These are phyloP conservation scores for Odontomyia ornata DNA, from an alignment of 2,888 invertebrate genomes.

Conservation along the genomic window DNA sequence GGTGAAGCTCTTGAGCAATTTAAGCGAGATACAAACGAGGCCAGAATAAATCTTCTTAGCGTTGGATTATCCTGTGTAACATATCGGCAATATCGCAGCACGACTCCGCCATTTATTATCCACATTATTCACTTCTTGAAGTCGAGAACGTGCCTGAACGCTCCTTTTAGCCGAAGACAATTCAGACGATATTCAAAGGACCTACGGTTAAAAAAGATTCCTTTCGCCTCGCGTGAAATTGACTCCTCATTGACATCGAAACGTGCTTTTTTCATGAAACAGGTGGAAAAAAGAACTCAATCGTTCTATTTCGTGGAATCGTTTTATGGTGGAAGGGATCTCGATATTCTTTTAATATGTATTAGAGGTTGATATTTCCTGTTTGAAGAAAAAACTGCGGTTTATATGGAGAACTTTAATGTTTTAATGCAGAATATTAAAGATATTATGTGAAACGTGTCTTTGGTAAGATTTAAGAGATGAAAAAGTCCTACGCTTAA, in stretches of 20 bases:
- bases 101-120: slow-evolving; percentile 31
- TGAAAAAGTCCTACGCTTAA: too few relatives aligned
- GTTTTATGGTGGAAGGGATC: too few relatives aligned
- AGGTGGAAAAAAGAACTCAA: neutral
- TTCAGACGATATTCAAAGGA: neutral
- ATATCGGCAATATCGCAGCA: slow-evolving; percentile 19
- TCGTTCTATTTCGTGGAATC: neutral
- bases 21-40: slow-evolving; percentile 26
- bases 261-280: neutral
- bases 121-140: slow-evolving; percentile 34
- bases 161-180: neutral
- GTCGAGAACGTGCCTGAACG: slow-evolving; percentile 20
- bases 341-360: too few relatives aligned
- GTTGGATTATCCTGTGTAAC: slow-evolving; percentile 15
- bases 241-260: slow-evolving; percentile 2
- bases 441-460: too few relatives aligned
- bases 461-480: too few relatives aligned
- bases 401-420: too few relatives aligned
- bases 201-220: neutral
- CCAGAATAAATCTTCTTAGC: slow-evolving; percentile 28
- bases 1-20: neutral
- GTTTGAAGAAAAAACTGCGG: too few relatives aligned
- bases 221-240: slow-evolving; percentile 8
- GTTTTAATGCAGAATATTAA: too few relatives aligned
- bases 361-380: too few relatives aligned